Conservation (phyloP, 2,797 vertebrate species). For the Myripristis murdjan region DNA sequence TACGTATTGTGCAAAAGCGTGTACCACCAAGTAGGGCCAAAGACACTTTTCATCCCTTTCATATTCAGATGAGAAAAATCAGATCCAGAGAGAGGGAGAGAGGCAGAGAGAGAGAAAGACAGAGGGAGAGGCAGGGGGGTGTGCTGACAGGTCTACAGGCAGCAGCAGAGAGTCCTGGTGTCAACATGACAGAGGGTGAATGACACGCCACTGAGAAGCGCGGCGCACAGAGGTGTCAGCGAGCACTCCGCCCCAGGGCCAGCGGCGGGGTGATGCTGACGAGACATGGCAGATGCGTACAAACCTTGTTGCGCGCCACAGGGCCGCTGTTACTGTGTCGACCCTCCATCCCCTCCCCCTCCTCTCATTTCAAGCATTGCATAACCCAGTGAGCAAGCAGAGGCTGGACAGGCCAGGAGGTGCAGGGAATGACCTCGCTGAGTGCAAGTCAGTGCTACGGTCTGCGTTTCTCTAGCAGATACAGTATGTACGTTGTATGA, state of each 20-base stretch:
- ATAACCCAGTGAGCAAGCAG: constrained; percentile 38
- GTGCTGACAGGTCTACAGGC: constrained; percentile 69
- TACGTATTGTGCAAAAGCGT: constrained; percentile 40
- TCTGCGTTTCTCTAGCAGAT: constrained; percentile 4
- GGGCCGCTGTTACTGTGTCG: constrained; percentile 47
- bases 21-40: constrained; percentile 30
- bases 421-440: constrained; percentile 19
- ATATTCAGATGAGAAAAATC: constrained; percentile 64
- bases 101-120: constrained; percentile 25
- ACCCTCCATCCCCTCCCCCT: constrained; percentile 29
- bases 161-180: constrained; percentile 61
- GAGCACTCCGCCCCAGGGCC: constrained; percentile 74
- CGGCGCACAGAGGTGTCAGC: constrained; percentile 74
- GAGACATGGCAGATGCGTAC: constrained; percentile 75
- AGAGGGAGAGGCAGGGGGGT: constrained; percentile 20
- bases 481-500: too few relatives aligned
- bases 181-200: constrained; percentile 72
- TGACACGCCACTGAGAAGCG: constrained; percentile 67
- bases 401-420: constrained; percentile 23
- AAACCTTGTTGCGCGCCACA: constrained; percentile 53
- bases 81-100: constrained; percentile 13
- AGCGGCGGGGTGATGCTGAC: constrained; percentile 70
- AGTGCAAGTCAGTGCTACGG: constrained; percentile 7
- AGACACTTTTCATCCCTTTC: constrained; percentile 56
- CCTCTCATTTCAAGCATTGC: constrained; percentile 31